phyloP scores from a whole-genome alignment of 2,113 vertebrate genomes.

The Grammomys surdaster region DNA sequence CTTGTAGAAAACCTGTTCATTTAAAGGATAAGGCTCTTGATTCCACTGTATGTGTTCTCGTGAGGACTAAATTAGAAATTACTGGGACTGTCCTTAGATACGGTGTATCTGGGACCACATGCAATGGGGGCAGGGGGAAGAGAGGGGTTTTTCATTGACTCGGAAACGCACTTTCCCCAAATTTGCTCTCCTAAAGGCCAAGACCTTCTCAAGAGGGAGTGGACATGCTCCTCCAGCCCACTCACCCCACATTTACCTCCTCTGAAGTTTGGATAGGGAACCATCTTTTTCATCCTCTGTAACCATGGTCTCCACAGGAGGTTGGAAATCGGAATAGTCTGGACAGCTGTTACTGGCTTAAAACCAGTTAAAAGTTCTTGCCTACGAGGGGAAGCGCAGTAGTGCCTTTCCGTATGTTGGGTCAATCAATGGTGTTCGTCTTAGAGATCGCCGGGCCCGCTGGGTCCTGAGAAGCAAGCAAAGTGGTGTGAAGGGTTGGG shows the following conservation, averaged over 20 bases:
- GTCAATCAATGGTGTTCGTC: neutral
- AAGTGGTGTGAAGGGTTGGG: slow-evolving; percentile 80
- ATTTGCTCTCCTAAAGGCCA: neutral
- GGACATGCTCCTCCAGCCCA: neutral
- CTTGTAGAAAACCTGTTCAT: neutral
- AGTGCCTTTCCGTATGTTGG: neutral
- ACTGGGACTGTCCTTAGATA: neutral
- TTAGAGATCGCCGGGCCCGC: neutral
- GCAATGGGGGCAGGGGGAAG: accelerated
- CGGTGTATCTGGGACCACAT: neutral
- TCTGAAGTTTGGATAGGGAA: neutral
- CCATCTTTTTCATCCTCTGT: neutral
- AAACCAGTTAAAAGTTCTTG: slow-evolving; percentile 29
- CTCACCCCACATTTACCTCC: neutral
- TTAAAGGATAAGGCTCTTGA: neutral
- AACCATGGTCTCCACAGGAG: neutral
- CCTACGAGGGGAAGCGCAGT: neutral
- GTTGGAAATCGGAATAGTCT: neutral
- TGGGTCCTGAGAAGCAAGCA: slow-evolving; percentile 61
- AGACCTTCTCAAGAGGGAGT: neutral
- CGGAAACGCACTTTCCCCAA: neutral
- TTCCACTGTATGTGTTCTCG: neutral
- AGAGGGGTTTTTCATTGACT: neutral
- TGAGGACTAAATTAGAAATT: neutral
- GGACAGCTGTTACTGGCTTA: neutral